A percentile compares a stretch with the other conserved stretches of the same genome.
These are phyloP conservation scores for Argentina silus DNA, from an alignment of 2,797 vertebrate species.

Conservation along the genomic window DNA sequence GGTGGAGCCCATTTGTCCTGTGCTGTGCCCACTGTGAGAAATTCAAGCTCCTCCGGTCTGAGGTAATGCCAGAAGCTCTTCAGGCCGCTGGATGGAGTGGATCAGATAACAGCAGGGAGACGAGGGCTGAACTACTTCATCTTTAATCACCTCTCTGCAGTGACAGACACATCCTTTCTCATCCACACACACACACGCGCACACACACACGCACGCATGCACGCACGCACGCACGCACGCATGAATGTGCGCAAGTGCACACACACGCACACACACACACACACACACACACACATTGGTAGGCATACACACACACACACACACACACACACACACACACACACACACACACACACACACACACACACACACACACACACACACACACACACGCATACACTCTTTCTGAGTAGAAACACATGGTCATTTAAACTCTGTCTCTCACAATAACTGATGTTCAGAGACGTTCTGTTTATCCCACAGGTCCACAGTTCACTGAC, in stretches of 20 bases:
- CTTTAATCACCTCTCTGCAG: conserved; percentile 5
- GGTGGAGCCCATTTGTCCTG: conserved; percentile 18
- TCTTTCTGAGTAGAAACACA: background rate
- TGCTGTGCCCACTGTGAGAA: conserved; percentile 4
- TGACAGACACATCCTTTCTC: background rate
- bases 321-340: background rate
- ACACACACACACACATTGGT: background rate
- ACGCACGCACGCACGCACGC: background rate
- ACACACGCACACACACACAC: background rate
- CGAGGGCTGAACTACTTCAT: conserved; percentile 10
- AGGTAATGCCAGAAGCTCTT: conserved; percentile 26
- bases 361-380: background rate
- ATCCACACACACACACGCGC: background rate
- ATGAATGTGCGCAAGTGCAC: no score
- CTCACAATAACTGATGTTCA: background rate
- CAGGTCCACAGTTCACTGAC: background rate
- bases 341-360: background rate
- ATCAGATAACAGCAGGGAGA: conserved; percentile 25
- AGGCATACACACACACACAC: background rate
- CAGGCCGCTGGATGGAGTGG: conserved; percentile 14
- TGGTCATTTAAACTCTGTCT: background rate
- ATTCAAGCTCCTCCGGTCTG: conserved; percentile 17
- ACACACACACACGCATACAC: background rate
- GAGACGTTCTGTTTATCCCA: background rate
- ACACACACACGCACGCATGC: conserved; percentile 3